Evolutionary conservation across 2,888 invertebrate species (phyloP), one percentile per base, ranked within the genome.

Genomic region (Celastrina argiolus): DNA sequence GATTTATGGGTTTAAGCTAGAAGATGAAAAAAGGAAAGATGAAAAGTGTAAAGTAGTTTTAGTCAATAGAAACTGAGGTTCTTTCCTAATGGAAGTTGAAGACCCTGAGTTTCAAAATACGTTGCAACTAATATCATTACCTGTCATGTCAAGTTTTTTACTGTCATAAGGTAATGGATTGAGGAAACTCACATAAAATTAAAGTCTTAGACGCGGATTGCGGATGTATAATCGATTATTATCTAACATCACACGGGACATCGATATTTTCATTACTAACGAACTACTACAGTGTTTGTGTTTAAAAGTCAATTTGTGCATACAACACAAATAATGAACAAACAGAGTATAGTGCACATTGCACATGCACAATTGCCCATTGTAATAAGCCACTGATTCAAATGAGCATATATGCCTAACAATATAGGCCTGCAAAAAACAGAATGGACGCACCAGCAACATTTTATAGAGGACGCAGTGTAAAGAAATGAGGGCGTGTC

Each of bases 401-500:
- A 59, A 59, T 59, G 34, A 59, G 34, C 51, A 22, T 45, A 45
- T n/a, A n/a, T 31, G 45, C 45, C 66, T 63, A 65, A 41, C 63
- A 45, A 58, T 64, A 67, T 64, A 69, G 45, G 28, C 61, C 61
- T 67, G 61, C 59, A 59, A 61, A 59, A 66, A 70, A 69, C 68
- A 58, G 69, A 70, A 69, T 68, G 65, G 69, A 67, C 64, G 67
- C 68, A 63, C 65, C 68, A 69, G 64, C 63, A 59, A 69, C 69
- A 64, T 71, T 64, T 61, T 67, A 73, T 67, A 73, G 70, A 71
- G 72, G 69, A 68, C 70, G 69, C 69, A 65, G 70, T 69, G 70
- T 71, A 67, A 68, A 70, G 72, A 73, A 74, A 74, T 74, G 77
- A 77, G 80, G 81, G 81, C 79, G 81, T 79, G 80, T 74, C 81